Evolutionary conservation across 2,113 vertebrate genomes (phyloP).

Genomic region (Urocynchramus pylzowi): DNA sequence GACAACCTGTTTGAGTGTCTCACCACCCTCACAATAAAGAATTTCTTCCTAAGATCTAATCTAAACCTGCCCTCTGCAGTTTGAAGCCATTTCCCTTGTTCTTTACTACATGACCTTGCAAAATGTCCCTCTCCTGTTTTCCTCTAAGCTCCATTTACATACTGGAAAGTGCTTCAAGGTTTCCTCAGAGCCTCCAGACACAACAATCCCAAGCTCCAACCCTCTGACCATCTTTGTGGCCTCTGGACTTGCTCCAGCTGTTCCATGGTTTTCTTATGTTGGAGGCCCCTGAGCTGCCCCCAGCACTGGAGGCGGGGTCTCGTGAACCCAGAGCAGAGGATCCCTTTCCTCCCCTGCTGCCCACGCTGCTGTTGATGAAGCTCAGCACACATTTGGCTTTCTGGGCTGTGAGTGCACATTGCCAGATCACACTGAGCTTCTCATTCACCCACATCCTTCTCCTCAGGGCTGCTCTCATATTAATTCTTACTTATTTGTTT

Average conservation of each 20-base stretch:
- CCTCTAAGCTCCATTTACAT: rapidly evolving
- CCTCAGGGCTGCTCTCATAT: background rate
- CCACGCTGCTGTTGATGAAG: background rate
- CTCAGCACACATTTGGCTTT: background rate
- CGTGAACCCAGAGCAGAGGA: background rate
- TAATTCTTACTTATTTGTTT: background rate
- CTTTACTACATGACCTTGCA: background rate
- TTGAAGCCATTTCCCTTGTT: background rate
- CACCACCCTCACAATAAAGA: background rate
- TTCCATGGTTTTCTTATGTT: background rate
- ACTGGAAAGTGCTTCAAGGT: background rate
- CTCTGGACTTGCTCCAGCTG: rapidly evolving
- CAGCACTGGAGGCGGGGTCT: background rate
- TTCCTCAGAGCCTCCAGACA: background rate
- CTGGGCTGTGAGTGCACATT: background rate
- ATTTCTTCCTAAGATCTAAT: background rate
- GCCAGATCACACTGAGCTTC: rapidly evolving
- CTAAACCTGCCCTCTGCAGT: background rate
- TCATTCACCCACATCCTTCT: background rate
- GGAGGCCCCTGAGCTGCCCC: background rate
- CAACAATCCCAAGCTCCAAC: background rate
- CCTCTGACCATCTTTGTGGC: no score
- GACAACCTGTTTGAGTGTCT: background rate
- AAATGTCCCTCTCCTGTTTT: background rate
- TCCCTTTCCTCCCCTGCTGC: background rate